phyloP scores from a whole-genome alignment of 2,797 vertebrate genomes.

The Arctocebus calabarensis region DNA sequence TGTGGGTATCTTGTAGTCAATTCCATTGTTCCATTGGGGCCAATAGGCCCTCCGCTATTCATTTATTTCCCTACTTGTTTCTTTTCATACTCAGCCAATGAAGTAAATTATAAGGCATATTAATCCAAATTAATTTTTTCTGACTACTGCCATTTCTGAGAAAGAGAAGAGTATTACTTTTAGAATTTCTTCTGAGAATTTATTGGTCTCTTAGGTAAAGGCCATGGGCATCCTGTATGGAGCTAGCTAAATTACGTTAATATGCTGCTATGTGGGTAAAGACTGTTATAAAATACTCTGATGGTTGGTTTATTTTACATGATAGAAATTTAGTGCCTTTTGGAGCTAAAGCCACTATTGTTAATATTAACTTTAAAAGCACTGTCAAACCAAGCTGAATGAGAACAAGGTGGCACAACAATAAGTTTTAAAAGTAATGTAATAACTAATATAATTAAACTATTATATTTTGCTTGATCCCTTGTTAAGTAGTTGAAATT shows the following conservation, averaged over 20 bases:
- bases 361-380: constrained; percentile 73
- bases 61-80: constrained; percentile 57
- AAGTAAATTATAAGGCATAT: constrained; percentile 60
- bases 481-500: constrained; percentile 77
- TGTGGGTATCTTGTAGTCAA: constrained; percentile 22
- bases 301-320: constrained; percentile 64
- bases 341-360: constrained; percentile 64
- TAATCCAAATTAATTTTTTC: constrained; percentile 71
- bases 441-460: constrained; percentile 80
- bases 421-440: constrained; percentile 74
- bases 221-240: background rate
- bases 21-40: background rate
- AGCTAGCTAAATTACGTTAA: constrained; percentile 60
- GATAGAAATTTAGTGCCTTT: constrained; percentile 68
- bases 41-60: constrained; percentile 27
- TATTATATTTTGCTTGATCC: constrained; percentile 77
- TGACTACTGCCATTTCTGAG: constrained; percentile 60
- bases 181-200: constrained; percentile 70
- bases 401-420: constrained; percentile 73
- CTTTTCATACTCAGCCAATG: constrained; percentile 21
- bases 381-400: constrained; percentile 55
- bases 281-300: constrained; percentile 56
- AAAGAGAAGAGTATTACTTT: constrained; percentile 58
- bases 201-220: constrained; percentile 54
- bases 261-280: constrained; percentile 57